Evolutionary conservation across 2,113 vertebrate species (phyloP).

Genomic region (Barnardius zonarius): DNA sequence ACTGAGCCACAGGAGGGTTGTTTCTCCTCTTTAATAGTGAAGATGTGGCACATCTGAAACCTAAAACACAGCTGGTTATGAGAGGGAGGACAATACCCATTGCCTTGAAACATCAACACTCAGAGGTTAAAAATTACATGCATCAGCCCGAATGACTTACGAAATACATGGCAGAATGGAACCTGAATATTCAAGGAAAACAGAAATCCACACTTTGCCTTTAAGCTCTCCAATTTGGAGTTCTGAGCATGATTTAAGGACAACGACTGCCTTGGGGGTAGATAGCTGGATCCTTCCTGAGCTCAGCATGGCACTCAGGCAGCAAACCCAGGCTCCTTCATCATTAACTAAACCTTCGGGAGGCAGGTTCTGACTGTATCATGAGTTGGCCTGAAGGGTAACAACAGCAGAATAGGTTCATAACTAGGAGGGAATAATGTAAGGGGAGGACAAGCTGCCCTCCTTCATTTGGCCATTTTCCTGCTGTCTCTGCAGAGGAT

Average conservation of each 20-base stretch:
- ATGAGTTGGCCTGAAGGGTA: neutral
- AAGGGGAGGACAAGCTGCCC: neutral
- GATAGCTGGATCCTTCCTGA: neutral
- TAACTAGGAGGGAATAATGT: accelerated
- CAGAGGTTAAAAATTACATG: neutral
- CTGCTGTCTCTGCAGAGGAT: neutral
- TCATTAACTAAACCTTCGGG: neutral
- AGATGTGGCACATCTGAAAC: neutral
- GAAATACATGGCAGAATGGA: neutral
- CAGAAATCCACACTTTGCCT: neutral
- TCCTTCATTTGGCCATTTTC: neutral
- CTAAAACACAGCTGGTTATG: neutral
- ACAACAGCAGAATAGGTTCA: neutral
- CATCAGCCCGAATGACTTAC: neutral
- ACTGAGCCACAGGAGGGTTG: neutral
- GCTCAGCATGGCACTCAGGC: accelerated
- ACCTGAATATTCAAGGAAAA: neutral
- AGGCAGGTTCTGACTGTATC: neutral
- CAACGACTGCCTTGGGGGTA: neutral
- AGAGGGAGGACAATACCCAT: neutral
- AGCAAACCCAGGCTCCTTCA: neutral
- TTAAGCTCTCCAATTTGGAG: neutral
- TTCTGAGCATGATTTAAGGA: neutral
- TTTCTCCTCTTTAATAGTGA: neutral
- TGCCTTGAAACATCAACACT: neutral